Evolutionary conservation across 1,140 invertebrate genomes (phyloP), one percentile per base, ranked within the genome.

Genomic region (Telenomus remus): DNA sequence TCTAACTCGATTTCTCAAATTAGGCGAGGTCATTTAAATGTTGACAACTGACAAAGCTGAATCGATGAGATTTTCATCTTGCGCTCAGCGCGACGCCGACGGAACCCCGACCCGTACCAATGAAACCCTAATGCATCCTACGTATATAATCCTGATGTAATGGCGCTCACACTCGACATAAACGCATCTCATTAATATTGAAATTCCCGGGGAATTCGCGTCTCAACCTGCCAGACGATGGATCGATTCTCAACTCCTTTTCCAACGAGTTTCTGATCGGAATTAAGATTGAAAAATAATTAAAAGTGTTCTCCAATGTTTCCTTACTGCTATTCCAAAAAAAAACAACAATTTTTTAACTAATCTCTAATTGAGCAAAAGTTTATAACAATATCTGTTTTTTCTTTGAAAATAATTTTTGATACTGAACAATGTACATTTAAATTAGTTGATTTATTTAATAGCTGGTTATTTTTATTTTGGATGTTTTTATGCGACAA

Each of bases 161-260:
- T 65, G 43, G 55, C 39, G 55, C 50, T 69, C 39, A 48, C 65
- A 77, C 56, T 66, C 68, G 33, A 76, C 61, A 66, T 61, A 76
- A 71, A 66, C 54, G 60, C 69, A 72, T 76, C 59, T 72, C 72
- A 79, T 79, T 79, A 75, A 79, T 72, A 79, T 73, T 72, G 44
- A 69, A 71, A 65, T 69, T 76, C 63, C 64, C 64, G 42, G 53
- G 59, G 59, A 76, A 75, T 72, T 75, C 55, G 53, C 54, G 68
- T 63, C 65, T 68, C 63, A 42, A 68, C 51, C 63, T 61, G 49
- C 39, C 48, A 72, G 64, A 64, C 64, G 60, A 53, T 51, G 53
- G 43, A 76, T 79, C 77, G 66, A 76, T 79, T 57, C 43, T 65
- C 54, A 49, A 51, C 49, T 53, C 46, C 35, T 56, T 42, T 37